Percentiles rank a stretch among this genome's conserved stretches.
These are phyloP conservation scores for Lepilemur ruficaudatus DNA, from an alignment of 2,797 vertebrate genomes.

Conservation along the genomic window DNA sequence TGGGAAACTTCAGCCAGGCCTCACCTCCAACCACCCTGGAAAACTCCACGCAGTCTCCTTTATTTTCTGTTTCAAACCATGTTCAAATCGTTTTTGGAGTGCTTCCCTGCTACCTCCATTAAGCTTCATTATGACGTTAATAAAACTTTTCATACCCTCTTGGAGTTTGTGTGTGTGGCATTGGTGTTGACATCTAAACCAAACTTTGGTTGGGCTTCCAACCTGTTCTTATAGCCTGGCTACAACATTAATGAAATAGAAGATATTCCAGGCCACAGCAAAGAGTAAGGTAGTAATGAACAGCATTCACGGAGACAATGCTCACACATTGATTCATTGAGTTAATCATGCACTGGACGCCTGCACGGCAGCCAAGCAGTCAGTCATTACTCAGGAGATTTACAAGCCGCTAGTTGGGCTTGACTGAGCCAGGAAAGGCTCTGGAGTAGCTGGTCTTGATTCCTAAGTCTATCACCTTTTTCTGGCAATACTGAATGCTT, in stretches of 20 bases:
- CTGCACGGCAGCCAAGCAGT: not conserved
- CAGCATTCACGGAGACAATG: not conserved
- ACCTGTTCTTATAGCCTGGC: not conserved
- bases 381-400: not conserved
- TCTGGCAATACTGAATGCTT: not conserved
- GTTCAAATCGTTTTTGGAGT: not conserved
- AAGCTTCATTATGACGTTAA: not conserved
- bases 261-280: not conserved
- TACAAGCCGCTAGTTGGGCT: not conserved
- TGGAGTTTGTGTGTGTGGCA: not conserved
- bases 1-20: not conserved
- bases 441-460: not conserved
- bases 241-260: not conserved
- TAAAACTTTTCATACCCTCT: not conserved
- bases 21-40: not conserved
- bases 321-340: not conserved
- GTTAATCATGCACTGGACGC: not conserved
- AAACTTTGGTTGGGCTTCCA: not conserved
- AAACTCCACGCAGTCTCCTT: not conserved
- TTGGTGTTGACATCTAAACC: not conserved
- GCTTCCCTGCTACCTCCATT: not conserved
- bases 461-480: not conserved
- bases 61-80: not conserved
- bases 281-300: not conserved
- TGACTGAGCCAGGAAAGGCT: not conserved